Evolutionary conservation across 2,888 invertebrate genomes (phyloP), one percentile per base, ranked within the genome.

Genomic region (Drosophila helvetica): DNA sequence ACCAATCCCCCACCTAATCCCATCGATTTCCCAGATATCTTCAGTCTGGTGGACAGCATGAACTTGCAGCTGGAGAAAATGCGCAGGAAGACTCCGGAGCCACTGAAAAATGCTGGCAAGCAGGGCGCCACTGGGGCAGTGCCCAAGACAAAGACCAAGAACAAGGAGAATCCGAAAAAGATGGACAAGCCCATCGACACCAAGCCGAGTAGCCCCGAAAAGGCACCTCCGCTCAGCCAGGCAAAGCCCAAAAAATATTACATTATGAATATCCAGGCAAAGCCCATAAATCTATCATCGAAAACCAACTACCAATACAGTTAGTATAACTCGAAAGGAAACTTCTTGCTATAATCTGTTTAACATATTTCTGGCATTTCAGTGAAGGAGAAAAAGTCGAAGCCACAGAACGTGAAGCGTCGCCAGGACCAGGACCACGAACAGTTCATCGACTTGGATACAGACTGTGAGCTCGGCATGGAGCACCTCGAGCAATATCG

Each of bases 381-480:
- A 38, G 38, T n/a, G 7, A 7, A 7, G 38, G 38, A 38, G 2
- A 38, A 38, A 0, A 38, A n/a, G 2, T 38, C 38, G 15, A 38
- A 38, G 38, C 8, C 9, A 15, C 58, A 30, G 1, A 56, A 30
- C 19, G n/a, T 33, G 22, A 43, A 51, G 0, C 25, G n/a, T 1
- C 18, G 25, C 6, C 10, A 2, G 2, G 1, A 7, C 5, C 27
- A 8, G 8, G 22, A 53, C 2, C 42, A 8, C 3, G 19, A 45
- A 1, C 10, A 17, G 9, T 43, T 43, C 0, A n/a, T 22, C 1
- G 80, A 76, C 7, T 19, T 80, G 0, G 79, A 79, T 6, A 33
- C 80, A 15, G 83, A 80, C 42, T 74, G 59, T 7, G 83, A 80
- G 18, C 50, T 80, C 7, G 78, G 80, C 17, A 78, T 80, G 74